Base-by-base conservation (phyloP, 2,888 invertebrate genomes). In the Cataglyphis rosenhaueri region DNA sequence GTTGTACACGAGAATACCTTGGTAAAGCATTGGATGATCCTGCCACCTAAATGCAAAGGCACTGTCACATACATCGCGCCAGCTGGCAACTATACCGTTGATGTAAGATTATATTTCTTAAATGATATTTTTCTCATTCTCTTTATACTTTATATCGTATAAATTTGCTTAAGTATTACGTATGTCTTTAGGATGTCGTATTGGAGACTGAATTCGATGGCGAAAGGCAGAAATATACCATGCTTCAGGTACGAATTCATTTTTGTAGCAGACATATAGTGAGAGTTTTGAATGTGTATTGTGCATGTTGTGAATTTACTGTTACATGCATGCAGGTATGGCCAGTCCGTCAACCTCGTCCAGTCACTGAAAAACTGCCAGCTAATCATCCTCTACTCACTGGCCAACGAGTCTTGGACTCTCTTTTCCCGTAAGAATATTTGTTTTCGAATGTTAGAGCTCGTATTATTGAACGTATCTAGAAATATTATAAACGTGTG, bases 201-300 rank as follows among this genome's bases (percentile, higher is more conserved):
- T 95, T 99, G 93, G 99, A 99, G 96, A 98, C 99, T 0, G 99
- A 99, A 95, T 99, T 99, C 95, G 99, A 99, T 95, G 99, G 99
- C 25, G 98, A 99, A 95, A 97, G 97, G 93, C 97, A 97, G 84
- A 97, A 98, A 94, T 99, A 97, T 95, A 97, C 97, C 86, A 99
- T 99, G 99, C 96, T 99, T 95, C 99, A 99, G 96, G 94, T 93
- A 90, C 52, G 70, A 71, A 66, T 41, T 18, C 25, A 64, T 9
- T 59, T 78, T 3, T 52, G 12, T 25, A 12, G 25, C 32, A 29
- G 0, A 10, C 12, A n/a, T 32, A 29, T 21, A n/a, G 21, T 25
- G 66, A 18, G 15, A 57, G 5, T 70, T 78, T 32, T 78, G 29
- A 61, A 21, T 35, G 12, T 48, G 21, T 59, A 44, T 44, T 18